Evolutionary conservation across 2,113 vertebrate genomes (phyloP).

Genomic region (Lepus timidus): DNA sequence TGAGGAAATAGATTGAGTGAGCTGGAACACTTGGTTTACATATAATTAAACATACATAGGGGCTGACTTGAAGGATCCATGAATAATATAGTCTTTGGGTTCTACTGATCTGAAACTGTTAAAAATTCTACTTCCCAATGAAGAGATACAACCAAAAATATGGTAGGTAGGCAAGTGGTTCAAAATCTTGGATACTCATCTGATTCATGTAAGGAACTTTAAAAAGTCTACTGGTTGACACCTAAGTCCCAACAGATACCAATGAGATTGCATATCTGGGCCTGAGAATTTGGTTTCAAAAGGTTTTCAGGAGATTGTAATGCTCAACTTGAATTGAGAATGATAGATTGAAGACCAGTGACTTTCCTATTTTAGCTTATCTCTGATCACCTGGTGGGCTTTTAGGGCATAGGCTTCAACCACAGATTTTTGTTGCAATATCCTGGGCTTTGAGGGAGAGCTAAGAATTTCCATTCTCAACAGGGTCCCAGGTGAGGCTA

Average conservation of each 20-base stretch:
- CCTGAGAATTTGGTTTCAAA: neutral
- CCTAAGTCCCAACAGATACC: neutral
- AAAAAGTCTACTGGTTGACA: neutral
- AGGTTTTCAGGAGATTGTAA: neutral
- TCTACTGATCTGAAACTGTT: neutral
- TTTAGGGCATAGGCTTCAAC: neutral
- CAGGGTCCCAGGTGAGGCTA: neutral
- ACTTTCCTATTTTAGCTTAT: neutral
- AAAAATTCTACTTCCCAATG: neutral
- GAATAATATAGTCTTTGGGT: neutral
- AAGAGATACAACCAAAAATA: neutral
- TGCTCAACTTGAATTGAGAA: neutral
- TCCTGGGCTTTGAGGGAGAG: neutral
- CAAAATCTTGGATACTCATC: neutral
- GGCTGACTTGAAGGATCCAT: neutral
- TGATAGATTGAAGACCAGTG: neutral
- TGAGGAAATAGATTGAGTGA: constrained; percentile 41
- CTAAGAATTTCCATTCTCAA: neutral
- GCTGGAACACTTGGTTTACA: neutral
- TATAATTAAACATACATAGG: constrained; percentile 5
- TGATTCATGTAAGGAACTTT: neutral
- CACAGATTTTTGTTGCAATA: neutral
- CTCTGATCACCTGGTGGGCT: neutral
- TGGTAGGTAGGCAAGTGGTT: neutral
- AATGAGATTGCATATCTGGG: neutral